Evolutionary conservation across 2,888 invertebrate genomes (phyloP).

Genomic region (Apotomis betuletana): DNA sequence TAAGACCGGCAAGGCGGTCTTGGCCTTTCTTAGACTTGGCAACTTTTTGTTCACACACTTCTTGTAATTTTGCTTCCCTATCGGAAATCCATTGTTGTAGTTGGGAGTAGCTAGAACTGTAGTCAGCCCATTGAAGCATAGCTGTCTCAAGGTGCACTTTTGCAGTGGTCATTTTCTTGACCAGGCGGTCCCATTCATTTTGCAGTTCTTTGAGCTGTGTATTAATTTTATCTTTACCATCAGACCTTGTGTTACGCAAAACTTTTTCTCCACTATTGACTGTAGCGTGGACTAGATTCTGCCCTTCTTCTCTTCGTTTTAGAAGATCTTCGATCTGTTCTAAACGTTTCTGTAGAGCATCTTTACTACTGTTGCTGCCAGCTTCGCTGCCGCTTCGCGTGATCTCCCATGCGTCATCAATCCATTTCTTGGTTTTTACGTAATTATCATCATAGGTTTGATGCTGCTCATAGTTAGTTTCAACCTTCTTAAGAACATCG

Average conservation of each 20-base stretch:
- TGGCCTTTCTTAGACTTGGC: conserved; percentile 90
- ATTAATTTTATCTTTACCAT: conserved; percentile 94
- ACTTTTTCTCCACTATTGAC: conserved; percentile 96
- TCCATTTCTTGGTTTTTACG: conserved; percentile 91
- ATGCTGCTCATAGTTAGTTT: conserved; percentile 94
- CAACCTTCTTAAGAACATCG: conserved; percentile 95
- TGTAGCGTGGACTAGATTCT: conserved; percentile 92
- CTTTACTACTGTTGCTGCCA: conserved; percentile 90
- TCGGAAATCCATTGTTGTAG: conserved; percentile 97
- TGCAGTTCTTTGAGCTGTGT: conserved; percentile 94
- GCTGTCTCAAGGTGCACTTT: conserved; percentile 96
- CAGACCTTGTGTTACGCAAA: conserved; percentile 92
- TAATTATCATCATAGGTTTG: conserved; percentile 90
- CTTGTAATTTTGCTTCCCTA: conserved; percentile 94
- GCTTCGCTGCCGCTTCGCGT: conserved; percentile 92
- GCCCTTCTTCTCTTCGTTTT: conserved; percentile 92
- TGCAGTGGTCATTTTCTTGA: conserved; percentile 95
- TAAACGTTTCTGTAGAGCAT: conserved; percentile 91
- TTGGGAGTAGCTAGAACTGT: conserved; percentile 96
- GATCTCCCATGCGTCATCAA: conserved; percentile 92
- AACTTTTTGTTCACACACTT: conserved; percentile 93
- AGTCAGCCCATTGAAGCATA: conserved; percentile 97
- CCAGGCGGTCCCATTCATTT: conserved; percentile 95
- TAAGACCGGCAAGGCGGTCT: conserved; percentile 86
- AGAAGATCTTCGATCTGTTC: conserved; percentile 91